These are phyloP conservation scores for Discoglossus pictus DNA, from an alignment of 2,797 vertebrate species.

Conservation along the genomic window DNA sequence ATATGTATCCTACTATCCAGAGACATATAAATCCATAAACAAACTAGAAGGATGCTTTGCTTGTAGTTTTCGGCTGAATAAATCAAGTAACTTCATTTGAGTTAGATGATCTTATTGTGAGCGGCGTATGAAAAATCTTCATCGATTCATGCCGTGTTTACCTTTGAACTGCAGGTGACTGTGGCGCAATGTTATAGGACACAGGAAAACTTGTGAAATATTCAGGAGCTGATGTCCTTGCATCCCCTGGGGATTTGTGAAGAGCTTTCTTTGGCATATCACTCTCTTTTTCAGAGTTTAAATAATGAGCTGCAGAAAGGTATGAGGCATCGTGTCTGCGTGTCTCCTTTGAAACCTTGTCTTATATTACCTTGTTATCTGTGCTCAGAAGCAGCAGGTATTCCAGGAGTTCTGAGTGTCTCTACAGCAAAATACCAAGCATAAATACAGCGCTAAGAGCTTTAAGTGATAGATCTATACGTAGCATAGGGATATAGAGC, in stretches of 20 bases:
- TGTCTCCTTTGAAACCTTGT: slow-evolving; percentile 65
- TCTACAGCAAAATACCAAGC: slow-evolving; percentile 48
- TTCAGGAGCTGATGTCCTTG: slow-evolving; percentile 62
- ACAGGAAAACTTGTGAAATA: slow-evolving; percentile 64
- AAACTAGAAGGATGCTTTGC: no score
- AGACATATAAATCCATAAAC: no score
- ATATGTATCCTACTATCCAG: no score
- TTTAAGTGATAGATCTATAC: slow-evolving; percentile 40
- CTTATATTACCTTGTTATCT: slow-evolving; percentile 64
- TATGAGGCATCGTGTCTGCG: slow-evolving; percentile 58
- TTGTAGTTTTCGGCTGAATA: slow-evolving; percentile 36
- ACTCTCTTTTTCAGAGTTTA: slow-evolving; percentile 62
- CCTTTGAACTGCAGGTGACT: slow-evolving; percentile 61
- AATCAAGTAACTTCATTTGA: slow-evolving; percentile 27
- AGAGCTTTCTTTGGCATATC: slow-evolving; percentile 54
- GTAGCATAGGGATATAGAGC: slow-evolving; percentile 1
- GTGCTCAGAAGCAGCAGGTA: slow-evolving; percentile 57
- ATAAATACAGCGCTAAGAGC: slow-evolving; percentile 31
- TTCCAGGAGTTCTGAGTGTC: slow-evolving; percentile 53
- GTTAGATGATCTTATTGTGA: slow-evolving; percentile 1
- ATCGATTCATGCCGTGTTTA: slow-evolving; percentile 52
- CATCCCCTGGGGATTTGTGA: slow-evolving; percentile 62
- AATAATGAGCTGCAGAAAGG: slow-evolving; percentile 66
- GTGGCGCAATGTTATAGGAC: slow-evolving; percentile 56
- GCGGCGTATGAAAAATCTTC: slow-evolving; percentile 47